A percentile compares a stretch with the other conserved stretches of the same genome.
Evolutionary conservation across 2,888 invertebrate genomes (phyloP).

Genomic region (Cabera pusaria): DNA sequence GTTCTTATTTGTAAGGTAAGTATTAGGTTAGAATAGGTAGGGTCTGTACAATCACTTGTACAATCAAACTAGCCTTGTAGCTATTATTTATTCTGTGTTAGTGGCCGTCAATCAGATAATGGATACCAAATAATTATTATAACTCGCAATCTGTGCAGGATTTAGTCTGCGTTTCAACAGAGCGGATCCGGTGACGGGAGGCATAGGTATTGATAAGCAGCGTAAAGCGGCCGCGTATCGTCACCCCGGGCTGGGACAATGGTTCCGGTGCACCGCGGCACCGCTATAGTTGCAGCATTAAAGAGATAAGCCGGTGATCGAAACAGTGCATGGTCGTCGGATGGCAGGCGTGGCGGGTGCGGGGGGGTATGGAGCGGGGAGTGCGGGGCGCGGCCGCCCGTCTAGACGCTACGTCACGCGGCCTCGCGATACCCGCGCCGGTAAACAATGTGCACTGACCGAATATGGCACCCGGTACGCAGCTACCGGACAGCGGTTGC

Average conservation of each 20-base stretch:
- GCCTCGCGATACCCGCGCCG: slow-evolving; percentile 84
- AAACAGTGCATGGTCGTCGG: slow-evolving; percentile 69
- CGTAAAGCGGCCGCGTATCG: slow-evolving; percentile 10
- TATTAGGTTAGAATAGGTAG: too few relatives aligned
- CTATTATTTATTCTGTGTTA: too few relatives aligned
- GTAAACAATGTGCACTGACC: slow-evolving; percentile 83
- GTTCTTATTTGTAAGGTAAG: too few relatives aligned
- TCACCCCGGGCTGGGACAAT: slow-evolving; percentile 4
- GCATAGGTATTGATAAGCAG: slow-evolving; percentile 9
- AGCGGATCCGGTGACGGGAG: slow-evolving; percentile 3
- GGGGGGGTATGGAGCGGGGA: slow-evolving; percentile 25
- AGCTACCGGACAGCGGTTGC: slow-evolving; percentile 52
- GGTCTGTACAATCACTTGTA: too few relatives aligned
- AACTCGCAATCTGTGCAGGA: too few relatives aligned
- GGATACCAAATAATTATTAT: slow-evolving; percentile 7
- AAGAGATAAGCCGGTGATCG: slow-evolving; percentile 79
- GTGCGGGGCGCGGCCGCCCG: slow-evolving; percentile 59
- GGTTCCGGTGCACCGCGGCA: slow-evolving; percentile 48
- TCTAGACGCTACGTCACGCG: slow-evolving; percentile 85
- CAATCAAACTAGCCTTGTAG: too few relatives aligned
- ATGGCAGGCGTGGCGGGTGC: slow-evolving; percentile 39
- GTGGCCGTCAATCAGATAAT: slow-evolving; percentile 2
- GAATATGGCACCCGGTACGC: slow-evolving; percentile 77
- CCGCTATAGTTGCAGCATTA: slow-evolving; percentile 67
- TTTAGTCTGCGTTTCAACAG: slow-evolving; percentile 3